Evolutionary conservation across 2,888 invertebrate genomes (phyloP).

Genomic region (Neoitamus cyanurus): DNA sequence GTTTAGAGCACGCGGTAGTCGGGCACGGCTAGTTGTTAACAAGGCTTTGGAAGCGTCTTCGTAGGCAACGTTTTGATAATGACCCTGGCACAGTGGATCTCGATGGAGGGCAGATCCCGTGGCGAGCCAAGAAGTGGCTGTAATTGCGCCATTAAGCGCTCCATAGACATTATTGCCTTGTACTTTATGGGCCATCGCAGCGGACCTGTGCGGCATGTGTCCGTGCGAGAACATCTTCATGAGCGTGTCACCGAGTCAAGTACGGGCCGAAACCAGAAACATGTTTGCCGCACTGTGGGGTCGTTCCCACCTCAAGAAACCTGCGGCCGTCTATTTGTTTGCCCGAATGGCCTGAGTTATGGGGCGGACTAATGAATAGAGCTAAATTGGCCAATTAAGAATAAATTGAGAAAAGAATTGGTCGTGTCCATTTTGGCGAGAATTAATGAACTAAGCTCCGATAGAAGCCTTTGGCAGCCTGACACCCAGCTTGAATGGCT

Average conservation of each 20-base stretch:
- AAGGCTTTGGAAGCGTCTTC: background rate
- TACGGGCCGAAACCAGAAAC: background rate
- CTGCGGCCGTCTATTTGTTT: background rate
- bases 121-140: slow-evolving; percentile 28
- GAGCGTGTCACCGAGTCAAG: slow-evolving; percentile 24
- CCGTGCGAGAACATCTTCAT: slow-evolving; percentile 35
- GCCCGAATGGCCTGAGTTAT: background rate
- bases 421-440: background rate
- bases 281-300: slow-evolving; percentile 6
- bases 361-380: slow-evolving; percentile 16
- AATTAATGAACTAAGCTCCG: background rate
- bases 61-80: slow-evolving; percentile 28
- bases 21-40: background rate
- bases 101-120: slow-evolving; percentile 5
- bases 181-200: background rate
- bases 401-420: slow-evolving; percentile 27
- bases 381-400: slow-evolving; percentile 35
- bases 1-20: slow-evolving; percentile 9
- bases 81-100: background rate
- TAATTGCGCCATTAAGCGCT: slow-evolving; percentile 29
- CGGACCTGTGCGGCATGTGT: background rate
- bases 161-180: slow-evolving; percentile 11
- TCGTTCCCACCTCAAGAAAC: slow-evolving; percentile 10
- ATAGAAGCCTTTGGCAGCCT: background rate
- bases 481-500: background rate